Base-by-base conservation (phyloP, 2,113 vertebrate genomes). In the Orientallactaga bullata region DNA sequence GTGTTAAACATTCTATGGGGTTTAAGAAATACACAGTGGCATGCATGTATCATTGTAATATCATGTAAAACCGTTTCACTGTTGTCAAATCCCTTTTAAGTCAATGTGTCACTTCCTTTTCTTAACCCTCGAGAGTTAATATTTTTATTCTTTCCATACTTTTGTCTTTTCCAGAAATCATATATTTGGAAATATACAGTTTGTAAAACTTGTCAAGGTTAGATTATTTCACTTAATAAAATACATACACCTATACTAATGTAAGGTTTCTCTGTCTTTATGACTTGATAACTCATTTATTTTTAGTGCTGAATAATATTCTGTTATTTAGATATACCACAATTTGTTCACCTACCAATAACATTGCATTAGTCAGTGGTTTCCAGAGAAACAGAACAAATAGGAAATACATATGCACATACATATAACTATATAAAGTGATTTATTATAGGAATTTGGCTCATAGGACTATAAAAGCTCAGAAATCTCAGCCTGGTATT, bases 241-340 rank as follows among this genome's bases (percentile, higher is more conserved):
- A 32, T 26, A 23, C 26, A 58, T 37, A 55, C 15, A 55, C 7
- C 15, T 12, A 55, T 55, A 55, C 55, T 55, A 15, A 55, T 16
- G 15, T 60, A 73, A 65, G 76, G 13, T 0, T 89, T 65, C 4
- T 8, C 5, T 79, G 37, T 83, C 77, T 93, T 79, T 13, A 23
- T 60, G 39, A 28, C 28, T 80, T 81, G 65, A 42, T 73, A 69
- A 55, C 32, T 23, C 6, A 87, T 95, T 93, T 72, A 26, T 30
- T 95, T 85, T 87, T 24, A 93, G n/a, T 60, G 32, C 23, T 84
- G 13, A 71, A 80, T 84, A 69, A 87, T 82, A 82, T 51, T 69
- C 0, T 28, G 73, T 15, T 90, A 24, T 90, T 58, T 80, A 4
- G 68, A 61, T 20, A 10, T 13, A 55, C 13, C n/a, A 63, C 3